phyloP scores from a whole-genome alignment of 1,140 invertebrate species.

The Dinoponera quadriceps region DNA sequence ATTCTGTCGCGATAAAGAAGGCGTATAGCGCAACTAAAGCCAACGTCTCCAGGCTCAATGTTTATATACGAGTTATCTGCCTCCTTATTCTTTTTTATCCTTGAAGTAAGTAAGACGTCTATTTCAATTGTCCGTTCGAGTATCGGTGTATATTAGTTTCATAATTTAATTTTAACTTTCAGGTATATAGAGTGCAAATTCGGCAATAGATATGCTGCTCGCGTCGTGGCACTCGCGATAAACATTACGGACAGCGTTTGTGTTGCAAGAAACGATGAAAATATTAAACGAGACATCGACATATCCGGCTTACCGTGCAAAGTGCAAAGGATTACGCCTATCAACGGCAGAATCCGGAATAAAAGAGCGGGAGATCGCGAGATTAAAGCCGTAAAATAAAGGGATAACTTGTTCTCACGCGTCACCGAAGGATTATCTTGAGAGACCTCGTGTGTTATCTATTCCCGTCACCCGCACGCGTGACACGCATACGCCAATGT shows the following conservation, averaged over 20 bases:
- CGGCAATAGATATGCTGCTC: no score
- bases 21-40: no score
- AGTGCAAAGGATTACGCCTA: neutral
- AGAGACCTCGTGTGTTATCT: neutral
- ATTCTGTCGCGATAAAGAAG: no score
- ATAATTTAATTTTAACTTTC: no score
- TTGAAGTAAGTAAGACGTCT: no score
- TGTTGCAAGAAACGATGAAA: neutral
- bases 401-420: conserved; percentile 11
- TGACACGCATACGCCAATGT: neutral
- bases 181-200: no score
- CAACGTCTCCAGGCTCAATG: no score
- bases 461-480: neutral
- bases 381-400: conserved; percentile 19
- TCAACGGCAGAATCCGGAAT: conserved; percentile 4
- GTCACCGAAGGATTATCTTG: conserved; percentile 10
- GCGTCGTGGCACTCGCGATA: no score
- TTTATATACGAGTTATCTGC: no score
- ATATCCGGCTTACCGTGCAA: neutral
- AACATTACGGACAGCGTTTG: neutral
- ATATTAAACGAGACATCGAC: neutral
- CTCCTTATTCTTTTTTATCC: no score
- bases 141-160: no score
- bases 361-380: neutral
- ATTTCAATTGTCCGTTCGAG: no score